Percentiles rank a stretch among this genome's conserved stretches.
These are phyloP conservation scores for Grammomys surdaster DNA, from an alignment of 2,113 vertebrate species.

Conservation along the genomic window DNA sequence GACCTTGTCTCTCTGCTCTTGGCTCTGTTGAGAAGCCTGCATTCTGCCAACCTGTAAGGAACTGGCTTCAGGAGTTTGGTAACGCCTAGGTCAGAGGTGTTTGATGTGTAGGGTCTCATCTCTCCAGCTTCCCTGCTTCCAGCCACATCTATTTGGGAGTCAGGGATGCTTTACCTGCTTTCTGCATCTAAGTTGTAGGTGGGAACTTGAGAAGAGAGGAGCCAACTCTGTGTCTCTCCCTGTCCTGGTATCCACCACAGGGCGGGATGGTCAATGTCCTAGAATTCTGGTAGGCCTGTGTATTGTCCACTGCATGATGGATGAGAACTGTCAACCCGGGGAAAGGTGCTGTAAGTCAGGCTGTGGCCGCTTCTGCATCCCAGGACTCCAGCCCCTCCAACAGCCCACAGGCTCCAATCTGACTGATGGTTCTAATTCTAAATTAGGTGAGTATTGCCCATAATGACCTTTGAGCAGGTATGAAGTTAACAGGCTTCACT, in stretches of 20 bases:
- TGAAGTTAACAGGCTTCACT: neutral
- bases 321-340: constrained; percentile 59
- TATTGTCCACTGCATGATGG: constrained; percentile 20
- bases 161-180: neutral
- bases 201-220: neutral
- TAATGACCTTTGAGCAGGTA: neutral
- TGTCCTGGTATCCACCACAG: constrained; percentile 16
- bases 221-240: accelerated
- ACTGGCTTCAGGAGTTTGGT: neutral
- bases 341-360: constrained; percentile 77
- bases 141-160: neutral
- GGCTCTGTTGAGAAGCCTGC: neutral
- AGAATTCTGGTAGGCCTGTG: constrained; percentile 62
- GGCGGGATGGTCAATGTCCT: constrained; percentile 48
- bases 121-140: neutral
- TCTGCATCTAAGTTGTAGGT: neutral
- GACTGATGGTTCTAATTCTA: neutral
- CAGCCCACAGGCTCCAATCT: neutral
- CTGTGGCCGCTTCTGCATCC: constrained; percentile 74
- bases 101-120: neutral
- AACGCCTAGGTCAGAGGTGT: neutral
- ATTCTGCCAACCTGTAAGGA: neutral
- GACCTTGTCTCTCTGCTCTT: neutral
- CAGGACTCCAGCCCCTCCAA: accelerated
- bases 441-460: constrained; percentile 18